Conservation (phyloP, 2,797 vertebrate genomes). For the Coregonus suidteri region DNA sequence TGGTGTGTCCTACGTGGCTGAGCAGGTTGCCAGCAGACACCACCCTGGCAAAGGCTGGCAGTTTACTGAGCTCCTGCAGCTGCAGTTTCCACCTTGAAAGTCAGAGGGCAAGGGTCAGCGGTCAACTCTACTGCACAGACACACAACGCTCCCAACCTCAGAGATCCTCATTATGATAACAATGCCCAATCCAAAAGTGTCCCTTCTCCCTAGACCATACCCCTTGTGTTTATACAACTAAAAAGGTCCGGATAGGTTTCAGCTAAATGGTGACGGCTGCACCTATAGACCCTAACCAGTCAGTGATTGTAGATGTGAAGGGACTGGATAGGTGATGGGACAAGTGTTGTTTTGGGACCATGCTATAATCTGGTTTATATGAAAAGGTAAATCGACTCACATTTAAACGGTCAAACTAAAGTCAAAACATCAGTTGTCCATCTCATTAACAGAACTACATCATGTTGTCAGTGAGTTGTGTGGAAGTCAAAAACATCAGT, state of each 20-base stretch:
- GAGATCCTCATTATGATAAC: background rate
- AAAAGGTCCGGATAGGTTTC: no score
- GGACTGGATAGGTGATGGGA: no score
- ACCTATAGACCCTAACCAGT: no score
- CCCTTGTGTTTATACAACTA: no score
- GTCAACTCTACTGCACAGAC: background rate
- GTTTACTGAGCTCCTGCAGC: conserved; percentile 96
- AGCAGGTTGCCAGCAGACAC: conserved; percentile 98
- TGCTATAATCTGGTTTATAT: background rate
- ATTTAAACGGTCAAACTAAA: background rate
- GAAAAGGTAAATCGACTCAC: background rate
- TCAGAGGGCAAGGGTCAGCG: conserved; percentile 12
- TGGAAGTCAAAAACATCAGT: no score
- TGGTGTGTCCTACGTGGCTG: conserved; percentile 95
- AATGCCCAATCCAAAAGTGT: no score
- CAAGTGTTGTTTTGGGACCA: background rate
- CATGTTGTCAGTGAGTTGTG: no score
- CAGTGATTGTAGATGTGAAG: no score
- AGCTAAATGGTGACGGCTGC: no score
- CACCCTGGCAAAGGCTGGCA: conserved; percentile 96
- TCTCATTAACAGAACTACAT: no score
- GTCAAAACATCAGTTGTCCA: background rate
- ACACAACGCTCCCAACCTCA: background rate
- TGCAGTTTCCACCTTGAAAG: conserved; percentile 92
- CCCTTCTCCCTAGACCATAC: no score